Evolutionary conservation across 2,888 invertebrate genomes (phyloP).

Genomic region (Atherix ibis): DNA sequence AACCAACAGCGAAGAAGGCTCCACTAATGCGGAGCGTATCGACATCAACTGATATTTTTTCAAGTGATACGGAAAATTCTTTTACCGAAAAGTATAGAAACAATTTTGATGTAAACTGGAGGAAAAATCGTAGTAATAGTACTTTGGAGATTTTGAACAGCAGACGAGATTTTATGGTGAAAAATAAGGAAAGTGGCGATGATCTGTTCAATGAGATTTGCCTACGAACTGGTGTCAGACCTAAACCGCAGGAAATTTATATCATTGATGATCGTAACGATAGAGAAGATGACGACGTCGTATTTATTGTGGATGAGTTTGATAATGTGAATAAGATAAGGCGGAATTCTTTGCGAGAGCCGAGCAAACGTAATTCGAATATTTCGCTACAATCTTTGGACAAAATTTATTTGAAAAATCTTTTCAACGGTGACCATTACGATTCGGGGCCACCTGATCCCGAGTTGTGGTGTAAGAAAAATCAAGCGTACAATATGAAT

Average conservation of each 20-base stretch:
- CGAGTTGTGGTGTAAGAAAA: slow-evolving; percentile 8
- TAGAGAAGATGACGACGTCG: slow-evolving; percentile 10
- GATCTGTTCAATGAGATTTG: slow-evolving; percentile 31
- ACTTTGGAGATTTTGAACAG: slow-evolving; percentile 13
- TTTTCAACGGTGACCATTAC: slow-evolving; percentile 19
- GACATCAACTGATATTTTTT: slow-evolving; percentile 29
- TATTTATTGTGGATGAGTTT: slow-evolving; percentile 14
- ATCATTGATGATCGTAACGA: slow-evolving; percentile 19
- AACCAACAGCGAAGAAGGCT: slow-evolving; percentile 22
- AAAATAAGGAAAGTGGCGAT: slow-evolving; percentile 26
- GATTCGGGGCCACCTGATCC: slow-evolving; percentile 14
- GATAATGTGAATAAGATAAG: slow-evolving; percentile 12
- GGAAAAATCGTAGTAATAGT: slow-evolving; percentile 11
- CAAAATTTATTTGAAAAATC: slow-evolving; percentile 17
- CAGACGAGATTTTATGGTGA: slow-evolving; percentile 20
- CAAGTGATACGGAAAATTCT: slow-evolving; percentile 9
- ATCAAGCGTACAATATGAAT: slow-evolving; percentile 14
- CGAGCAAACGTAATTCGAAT: slow-evolving; percentile 25
- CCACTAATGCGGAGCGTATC: slow-evolving; percentile 31
- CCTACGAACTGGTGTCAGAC: slow-evolving; percentile 25
- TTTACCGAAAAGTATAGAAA: slow-evolving; percentile 4
- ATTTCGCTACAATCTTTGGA: slow-evolving; percentile 20
- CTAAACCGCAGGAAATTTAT: slow-evolving; percentile 30
- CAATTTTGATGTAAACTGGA: slow-evolving; percentile 7
- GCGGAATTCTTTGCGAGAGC: slow-evolving; percentile 23